Conservation (phyloP, 2,113 vertebrate species). For the Platichthys stellatus region DNA sequence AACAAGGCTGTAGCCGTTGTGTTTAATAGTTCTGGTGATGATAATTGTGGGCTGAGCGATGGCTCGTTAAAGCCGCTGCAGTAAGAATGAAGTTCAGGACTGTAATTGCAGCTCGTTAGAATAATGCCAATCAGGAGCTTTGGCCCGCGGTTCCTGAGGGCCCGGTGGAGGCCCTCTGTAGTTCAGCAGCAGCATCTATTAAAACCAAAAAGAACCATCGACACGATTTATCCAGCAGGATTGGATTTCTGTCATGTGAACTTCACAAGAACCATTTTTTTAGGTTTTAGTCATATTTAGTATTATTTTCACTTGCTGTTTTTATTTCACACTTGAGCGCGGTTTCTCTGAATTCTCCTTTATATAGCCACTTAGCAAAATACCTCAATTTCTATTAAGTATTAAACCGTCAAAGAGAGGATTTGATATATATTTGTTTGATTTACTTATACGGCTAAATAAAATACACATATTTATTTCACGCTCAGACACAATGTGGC, state of each 20-base stretch:
- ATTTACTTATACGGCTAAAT: constrained; percentile 24
- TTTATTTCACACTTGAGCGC: constrained; percentile 12
- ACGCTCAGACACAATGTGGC: constrained; percentile 20
- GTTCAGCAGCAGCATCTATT: constrained; percentile 12
- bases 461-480: constrained; percentile 29
- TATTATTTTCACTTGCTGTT: constrained; percentile 25
- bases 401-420: constrained; percentile 12
- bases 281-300: constrained; percentile 22
- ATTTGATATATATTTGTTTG: constrained; percentile 8
- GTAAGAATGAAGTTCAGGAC: constrained; percentile 70
- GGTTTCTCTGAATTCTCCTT: constrained; percentile 12
- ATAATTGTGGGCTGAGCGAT: constrained; percentile 79
- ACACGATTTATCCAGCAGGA: constrained; percentile 18
- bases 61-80: constrained; percentile 79
- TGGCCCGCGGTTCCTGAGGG: constrained; percentile 35
- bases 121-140: constrained; percentile 78
- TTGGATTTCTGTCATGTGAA: constrained; percentile 16
- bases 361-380: constrained; percentile 22
- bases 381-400: constrained; percentile 24
- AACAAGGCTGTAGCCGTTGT: constrained; percentile 70
- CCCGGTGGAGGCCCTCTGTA: neutral
- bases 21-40: constrained; percentile 80
- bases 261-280: constrained; percentile 22
- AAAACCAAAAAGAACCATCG: neutral
- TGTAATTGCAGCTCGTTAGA: constrained; percentile 82